Conservation (phyloP, 2,113 vertebrate genomes). For the Pelmatolapia mariae region DNA sequence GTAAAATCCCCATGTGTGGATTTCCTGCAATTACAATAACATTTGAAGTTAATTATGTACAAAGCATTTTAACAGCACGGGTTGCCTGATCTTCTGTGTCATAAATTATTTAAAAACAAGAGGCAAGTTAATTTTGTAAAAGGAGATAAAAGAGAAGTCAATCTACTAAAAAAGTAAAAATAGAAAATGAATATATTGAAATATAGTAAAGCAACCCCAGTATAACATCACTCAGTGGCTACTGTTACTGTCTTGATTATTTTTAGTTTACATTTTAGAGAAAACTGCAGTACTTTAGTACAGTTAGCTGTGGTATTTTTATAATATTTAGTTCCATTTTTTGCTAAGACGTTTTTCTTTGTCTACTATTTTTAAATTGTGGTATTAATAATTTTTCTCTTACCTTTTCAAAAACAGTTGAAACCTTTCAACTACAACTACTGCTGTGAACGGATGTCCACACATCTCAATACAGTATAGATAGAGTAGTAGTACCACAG, state of each 20-base stretch:
- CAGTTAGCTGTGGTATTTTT: not conserved
- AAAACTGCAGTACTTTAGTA: not conserved
- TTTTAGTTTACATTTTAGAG: not conserved
- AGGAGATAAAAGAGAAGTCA: not conserved
- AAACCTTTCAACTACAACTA: not conserved
- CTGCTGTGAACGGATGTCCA: not conserved
- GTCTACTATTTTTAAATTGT: not conserved
- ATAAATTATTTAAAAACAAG: not conserved
- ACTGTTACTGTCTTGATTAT: not conserved
- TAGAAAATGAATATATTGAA: not conserved
- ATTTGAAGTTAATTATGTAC: slow-evolving; percentile 34
- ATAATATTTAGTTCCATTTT: not conserved
- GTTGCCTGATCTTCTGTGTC: not conserved
- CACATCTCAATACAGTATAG: not conserved
- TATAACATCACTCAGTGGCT: not conserved
- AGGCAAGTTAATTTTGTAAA: not conserved
- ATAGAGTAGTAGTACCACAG: not conserved
- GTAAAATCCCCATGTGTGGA: slow-evolving; percentile 28
- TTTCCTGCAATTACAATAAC: slow-evolving; percentile 49
- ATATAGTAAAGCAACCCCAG: not conserved
- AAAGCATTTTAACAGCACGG: slow-evolving; percentile 26
- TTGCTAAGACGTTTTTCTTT: not conserved
- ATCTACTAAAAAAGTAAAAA: not conserved
- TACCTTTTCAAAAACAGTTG: not conserved
- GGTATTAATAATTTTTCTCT: not conserved